Conservation (phyloP, 2,888 invertebrate genomes). For the Ochropacha duplaris region DNA sequence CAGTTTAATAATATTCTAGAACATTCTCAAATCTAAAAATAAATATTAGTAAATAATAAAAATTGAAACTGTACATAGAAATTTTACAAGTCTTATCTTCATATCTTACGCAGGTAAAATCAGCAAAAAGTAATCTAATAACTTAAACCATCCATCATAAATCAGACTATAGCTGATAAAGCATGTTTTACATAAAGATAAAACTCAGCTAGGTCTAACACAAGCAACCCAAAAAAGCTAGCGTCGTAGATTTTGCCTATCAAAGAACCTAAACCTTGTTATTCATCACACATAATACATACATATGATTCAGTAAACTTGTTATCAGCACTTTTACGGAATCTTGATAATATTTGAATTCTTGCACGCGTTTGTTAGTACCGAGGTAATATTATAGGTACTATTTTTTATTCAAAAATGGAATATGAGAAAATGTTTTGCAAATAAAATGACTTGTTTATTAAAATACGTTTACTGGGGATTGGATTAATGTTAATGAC, state of each 20-base stretch:
- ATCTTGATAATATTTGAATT: background rate
- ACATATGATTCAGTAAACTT: slow-evolving; percentile 1
- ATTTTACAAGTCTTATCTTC: no score
- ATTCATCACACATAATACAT: slow-evolving; percentile 36
- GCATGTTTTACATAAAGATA: background rate
- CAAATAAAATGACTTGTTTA: no score
- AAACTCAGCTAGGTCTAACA: background rate
- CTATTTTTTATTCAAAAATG: background rate
- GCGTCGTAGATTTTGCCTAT: slow-evolving; percentile 18
- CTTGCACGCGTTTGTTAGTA: background rate
- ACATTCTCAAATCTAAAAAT: no score
- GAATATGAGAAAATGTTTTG: no score
- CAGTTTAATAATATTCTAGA: no score
- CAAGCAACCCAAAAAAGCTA: background rate
- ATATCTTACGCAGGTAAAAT: background rate
- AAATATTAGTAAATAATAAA: no score
- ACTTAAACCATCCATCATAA: background rate
- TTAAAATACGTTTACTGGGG: no score
- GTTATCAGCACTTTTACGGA: background rate
- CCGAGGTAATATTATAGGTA: background rate
- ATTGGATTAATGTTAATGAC: no score
- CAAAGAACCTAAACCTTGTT: slow-evolving; percentile 24
- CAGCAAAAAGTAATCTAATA: background rate
- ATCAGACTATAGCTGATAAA: background rate
- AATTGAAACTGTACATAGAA: no score